These are phyloP conservation scores for Acyrthosiphon pisum DNA, from an alignment of 1,140 invertebrate species.

Conservation along the genomic window DNA sequence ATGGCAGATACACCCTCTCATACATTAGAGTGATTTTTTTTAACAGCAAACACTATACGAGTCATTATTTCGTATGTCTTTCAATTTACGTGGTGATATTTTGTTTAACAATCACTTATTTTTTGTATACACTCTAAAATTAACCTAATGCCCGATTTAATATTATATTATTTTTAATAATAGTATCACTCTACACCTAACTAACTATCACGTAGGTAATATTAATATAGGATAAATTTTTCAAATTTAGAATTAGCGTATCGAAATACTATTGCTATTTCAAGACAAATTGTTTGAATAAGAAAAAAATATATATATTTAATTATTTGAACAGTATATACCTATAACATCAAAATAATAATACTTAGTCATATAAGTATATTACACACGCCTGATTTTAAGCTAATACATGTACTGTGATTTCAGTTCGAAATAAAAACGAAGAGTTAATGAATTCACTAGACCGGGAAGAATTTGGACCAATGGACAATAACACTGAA, in stretches of 20 bases:
- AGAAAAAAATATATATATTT: not conserved
- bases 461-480: constrained; percentile 60
- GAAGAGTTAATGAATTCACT: constrained; percentile 62
- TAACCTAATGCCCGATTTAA: not conserved
- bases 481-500: constrained; percentile 41
- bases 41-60: not conserved
- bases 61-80: not conserved
- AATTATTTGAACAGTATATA: not conserved
- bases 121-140: not conserved
- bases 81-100: not conserved
- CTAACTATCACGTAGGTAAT: not conserved
- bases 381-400: not conserved
- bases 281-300: not conserved
- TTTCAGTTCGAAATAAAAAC: constrained; percentile 62
- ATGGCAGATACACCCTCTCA: not conserved
- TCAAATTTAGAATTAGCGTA: not conserved
- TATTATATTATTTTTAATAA: not conserved
- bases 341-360: too few species aligned
- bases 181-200: not conserved
- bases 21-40: not conserved
- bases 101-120: not conserved
- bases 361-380: not conserved
- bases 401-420: constrained; percentile 1
- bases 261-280: not conserved
- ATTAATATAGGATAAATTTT: not conserved